A percentile compares a stretch with the other conserved stretches of the same genome.
Evolutionary conservation across 2,888 invertebrate species (phyloP).

Genomic region (Athetis lepigone): DNA sequence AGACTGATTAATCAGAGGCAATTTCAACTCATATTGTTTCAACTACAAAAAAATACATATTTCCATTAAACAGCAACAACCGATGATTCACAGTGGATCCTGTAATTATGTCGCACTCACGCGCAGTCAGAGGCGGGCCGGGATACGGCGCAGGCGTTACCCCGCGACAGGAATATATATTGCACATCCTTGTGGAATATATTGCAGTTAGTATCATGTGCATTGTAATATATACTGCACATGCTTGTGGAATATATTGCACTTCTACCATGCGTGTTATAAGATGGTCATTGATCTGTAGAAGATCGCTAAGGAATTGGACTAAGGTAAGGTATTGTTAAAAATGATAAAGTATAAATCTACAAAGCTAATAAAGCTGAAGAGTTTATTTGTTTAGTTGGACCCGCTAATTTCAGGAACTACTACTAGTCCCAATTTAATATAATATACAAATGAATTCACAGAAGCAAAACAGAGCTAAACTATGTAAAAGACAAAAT

Average conservation of each 20-base stretch:
- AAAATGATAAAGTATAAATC: no score
- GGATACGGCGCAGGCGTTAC: constrained; percentile 61
- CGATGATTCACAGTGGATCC: constrained; percentile 47
- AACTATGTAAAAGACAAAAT: no score
- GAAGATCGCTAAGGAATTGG: not conserved
- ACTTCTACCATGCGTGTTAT: constrained; percentile 17
- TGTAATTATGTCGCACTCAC: constrained; percentile 55
- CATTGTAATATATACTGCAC: constrained; percentile 24
- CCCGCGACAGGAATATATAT: constrained; percentile 53
- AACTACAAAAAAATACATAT: not conserved
- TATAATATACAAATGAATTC: no score
- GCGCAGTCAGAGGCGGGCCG: constrained; percentile 54
- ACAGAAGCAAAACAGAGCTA: not conserved
- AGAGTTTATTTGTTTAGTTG: no score
- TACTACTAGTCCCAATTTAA: no score
- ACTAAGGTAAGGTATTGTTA: no score
- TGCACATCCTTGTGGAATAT: constrained; percentile 45
- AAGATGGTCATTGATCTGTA: constrained; percentile 34
- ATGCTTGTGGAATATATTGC: constrained; percentile 44
- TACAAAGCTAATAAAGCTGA: no score
- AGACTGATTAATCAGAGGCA: no score
- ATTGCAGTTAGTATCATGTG: constrained; percentile 21
- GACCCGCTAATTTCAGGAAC: no score
- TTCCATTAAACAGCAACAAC: constrained; percentile 6
- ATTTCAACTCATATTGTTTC: not conserved